phyloP scores from a whole-genome alignment of 2,113 vertebrate species.

The Pithys albifrons region DNA sequence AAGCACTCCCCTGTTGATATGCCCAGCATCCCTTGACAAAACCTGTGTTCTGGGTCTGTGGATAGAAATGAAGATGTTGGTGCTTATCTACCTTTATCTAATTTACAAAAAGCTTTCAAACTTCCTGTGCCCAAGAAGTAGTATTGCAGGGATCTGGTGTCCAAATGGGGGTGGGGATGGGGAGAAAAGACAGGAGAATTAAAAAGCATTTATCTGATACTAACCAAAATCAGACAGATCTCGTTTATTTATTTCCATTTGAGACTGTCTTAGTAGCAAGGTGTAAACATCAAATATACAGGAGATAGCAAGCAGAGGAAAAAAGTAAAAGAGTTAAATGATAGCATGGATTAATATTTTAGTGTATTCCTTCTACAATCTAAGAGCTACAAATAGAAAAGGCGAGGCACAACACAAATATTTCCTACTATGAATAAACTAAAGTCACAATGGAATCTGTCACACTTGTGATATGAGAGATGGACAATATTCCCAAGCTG shows the following conservation, averaged over 20 bases:
- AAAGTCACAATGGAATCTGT: slow-evolving; percentile 79
- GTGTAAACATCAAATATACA: slow-evolving; percentile 44
- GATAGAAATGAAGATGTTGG: slow-evolving; percentile 64
- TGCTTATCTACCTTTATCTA: slow-evolving; percentile 37
- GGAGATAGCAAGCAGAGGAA: slow-evolving; percentile 2
- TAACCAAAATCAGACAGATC: not conserved
- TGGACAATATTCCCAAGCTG: slow-evolving; percentile 76
- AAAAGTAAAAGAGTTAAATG: slow-evolving; percentile 26
- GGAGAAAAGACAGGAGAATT: not conserved
- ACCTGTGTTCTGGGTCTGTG: not conserved
- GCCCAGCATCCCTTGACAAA: not conserved
- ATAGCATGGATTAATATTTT: slow-evolving; percentile 41
- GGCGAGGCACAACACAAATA: slow-evolving; percentile 73
- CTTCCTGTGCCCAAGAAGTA: slow-evolving; percentile 22
- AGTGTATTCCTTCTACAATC: slow-evolving; percentile 56
- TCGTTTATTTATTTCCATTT: not conserved
- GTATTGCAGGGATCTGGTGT: not conserved
- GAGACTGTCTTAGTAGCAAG: slow-evolving; percentile 5
- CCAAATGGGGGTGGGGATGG: not conserved
- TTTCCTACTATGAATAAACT: slow-evolving; percentile 83
- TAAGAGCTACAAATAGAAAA: slow-evolving; percentile 68
- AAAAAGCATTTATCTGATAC: not conserved
- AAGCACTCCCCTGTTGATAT: not conserved
- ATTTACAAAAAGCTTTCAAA: slow-evolving; percentile 31
- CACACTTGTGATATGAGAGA: slow-evolving; percentile 79